Percentiles rank a stretch among this genome's conserved stretches.
Evolutionary conservation across 2,113 vertebrate species (phyloP).

Genomic region (Pseudois nayaur): DNA sequence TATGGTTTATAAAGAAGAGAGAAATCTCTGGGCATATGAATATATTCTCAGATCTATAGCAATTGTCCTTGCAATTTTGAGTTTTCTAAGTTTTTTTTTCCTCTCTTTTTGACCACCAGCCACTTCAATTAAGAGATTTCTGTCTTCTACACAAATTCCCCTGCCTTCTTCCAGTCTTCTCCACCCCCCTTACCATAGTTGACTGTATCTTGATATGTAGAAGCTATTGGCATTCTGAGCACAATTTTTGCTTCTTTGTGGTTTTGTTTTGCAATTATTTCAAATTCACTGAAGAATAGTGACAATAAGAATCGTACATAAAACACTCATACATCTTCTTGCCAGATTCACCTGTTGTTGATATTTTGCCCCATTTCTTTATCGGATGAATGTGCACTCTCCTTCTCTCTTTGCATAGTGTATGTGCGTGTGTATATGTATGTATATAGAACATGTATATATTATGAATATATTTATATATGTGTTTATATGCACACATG

Average conservation of each 20-base stretch:
- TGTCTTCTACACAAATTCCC: not conserved
- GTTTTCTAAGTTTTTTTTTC: not conserved
- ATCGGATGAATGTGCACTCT: not conserved
- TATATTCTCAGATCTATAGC: not conserved
- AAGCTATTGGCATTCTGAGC: not conserved
- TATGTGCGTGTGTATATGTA: not conserved
- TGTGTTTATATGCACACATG: not conserved
- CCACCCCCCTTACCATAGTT: not conserved
- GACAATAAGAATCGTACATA: not conserved
- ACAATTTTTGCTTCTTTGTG: not conserved
- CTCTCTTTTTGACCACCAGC: not conserved
- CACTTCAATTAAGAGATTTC: not conserved
- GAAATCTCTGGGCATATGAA: not conserved
- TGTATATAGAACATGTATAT: not conserved
- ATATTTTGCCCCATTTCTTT: not conserved
- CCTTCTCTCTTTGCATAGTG: not conserved
- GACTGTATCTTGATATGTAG: not conserved
- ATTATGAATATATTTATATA: not conserved
- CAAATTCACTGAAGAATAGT: not conserved
- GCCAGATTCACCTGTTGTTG: not conserved
- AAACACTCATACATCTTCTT: not conserved
- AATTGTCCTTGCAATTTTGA: not conserved
- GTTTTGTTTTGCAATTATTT: slow-evolving; percentile 2
- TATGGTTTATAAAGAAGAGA: slow-evolving; percentile 3
- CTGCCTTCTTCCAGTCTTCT: not conserved